Evolutionary conservation across 53 echinoderm and acorn worm genomes (phyloP).

Genomic region (Paracentrotus lividus): DNA sequence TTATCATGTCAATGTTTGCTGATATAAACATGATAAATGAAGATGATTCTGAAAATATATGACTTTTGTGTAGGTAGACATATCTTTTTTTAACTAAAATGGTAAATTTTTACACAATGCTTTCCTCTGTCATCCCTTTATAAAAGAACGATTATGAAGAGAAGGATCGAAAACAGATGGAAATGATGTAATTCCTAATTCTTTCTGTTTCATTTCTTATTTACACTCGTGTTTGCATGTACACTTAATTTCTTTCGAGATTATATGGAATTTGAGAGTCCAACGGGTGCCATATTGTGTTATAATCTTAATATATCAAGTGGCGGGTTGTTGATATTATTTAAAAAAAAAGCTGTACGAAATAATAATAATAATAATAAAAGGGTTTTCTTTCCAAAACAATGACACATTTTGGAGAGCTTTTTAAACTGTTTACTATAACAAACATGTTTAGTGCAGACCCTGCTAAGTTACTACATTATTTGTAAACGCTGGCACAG

Average conservation of each 20-base stretch:
- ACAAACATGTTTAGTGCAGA: neutral
- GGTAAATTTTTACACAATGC: neutral
- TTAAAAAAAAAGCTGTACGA: neutral
- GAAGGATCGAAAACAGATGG: neutral
- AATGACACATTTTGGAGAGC: neutral
- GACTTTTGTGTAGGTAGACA: too few relatives aligned
- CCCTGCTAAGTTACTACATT: neutral
- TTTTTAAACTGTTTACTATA: neutral
- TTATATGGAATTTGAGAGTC: too few relatives aligned
- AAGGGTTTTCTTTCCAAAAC: neutral
- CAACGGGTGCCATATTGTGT: neutral
- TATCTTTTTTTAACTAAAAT: neutral
- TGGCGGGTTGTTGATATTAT: neutral
- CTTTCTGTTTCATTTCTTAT: neutral
- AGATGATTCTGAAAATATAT: neutral
- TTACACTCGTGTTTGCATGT: neutral
- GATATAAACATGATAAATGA: neutral
- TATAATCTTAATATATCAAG: neutral
- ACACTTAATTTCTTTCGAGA: too few relatives aligned
- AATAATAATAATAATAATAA: too few relatives aligned
- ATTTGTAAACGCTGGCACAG: conserved; percentile 21
- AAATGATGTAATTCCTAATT: neutral
- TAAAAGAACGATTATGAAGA: neutral
- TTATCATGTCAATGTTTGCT: neutral
- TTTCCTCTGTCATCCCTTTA: neutral